phyloP scores from a whole-genome alignment of 2,113 vertebrate genomes.

The Hippolais icterina region DNA sequence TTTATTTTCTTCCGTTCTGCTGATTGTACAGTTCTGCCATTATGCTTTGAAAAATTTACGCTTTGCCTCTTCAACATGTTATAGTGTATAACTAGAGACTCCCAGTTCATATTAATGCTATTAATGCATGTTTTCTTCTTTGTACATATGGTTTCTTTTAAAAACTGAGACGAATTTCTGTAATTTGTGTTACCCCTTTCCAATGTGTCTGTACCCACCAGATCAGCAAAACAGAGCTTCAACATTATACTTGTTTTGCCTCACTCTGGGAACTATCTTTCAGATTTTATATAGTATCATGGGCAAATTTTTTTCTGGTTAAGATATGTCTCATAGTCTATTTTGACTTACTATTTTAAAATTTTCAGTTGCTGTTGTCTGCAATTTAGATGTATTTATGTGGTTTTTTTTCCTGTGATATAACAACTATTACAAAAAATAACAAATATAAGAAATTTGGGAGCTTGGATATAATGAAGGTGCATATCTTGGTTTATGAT shows the following conservation, averaged over 20 bases:
- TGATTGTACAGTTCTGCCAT: background rate
- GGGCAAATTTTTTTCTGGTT: background rate
- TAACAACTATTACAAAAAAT: background rate
- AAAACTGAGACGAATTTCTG: background rate
- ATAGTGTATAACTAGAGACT: background rate
- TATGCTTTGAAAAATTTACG: background rate
- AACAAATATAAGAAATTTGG: background rate
- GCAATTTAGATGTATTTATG: background rate
- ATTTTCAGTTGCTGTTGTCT: background rate
- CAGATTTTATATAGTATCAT: background rate
- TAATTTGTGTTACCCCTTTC: background rate
- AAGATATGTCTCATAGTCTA: background rate
- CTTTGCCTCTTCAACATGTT: background rate
- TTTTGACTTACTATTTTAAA: background rate
- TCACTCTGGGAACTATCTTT: background rate
- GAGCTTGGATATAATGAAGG: background rate
- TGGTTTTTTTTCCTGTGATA: background rate
- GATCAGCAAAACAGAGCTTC: background rate
- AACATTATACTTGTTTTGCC: background rate
- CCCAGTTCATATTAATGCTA: background rate
- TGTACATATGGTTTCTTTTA: background rate
- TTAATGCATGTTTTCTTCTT: background rate
- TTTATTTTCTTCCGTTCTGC: background rate
- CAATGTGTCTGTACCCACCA: background rate
- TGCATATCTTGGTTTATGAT: background rate